Evolutionary conservation across 1,140 invertebrate species (phyloP).

Genomic region (Ceratosolen solmsi): DNA sequence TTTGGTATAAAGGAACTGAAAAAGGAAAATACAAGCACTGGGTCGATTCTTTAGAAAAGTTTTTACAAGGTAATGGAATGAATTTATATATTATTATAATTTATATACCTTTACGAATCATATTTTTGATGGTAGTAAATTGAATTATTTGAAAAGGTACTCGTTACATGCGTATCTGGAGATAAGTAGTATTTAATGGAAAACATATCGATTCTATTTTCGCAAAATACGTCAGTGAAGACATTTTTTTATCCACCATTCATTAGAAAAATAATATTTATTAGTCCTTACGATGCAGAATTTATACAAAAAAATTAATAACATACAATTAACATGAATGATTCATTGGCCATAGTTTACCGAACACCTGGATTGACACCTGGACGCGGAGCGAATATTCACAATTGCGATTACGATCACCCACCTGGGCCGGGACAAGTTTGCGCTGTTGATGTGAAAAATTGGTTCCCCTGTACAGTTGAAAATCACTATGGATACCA

Average conservation of each 20-base stretch:
- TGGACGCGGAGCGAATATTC: slow-evolving; percentile 75
- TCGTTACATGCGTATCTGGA: too few species aligned
- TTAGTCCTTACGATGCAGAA: too few species aligned
- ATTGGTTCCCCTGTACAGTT: slow-evolving; percentile 80
- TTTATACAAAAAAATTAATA: neutral
- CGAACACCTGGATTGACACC: slow-evolving; percentile 75
- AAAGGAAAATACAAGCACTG: slow-evolving; percentile 84
- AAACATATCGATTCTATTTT: too few species aligned
- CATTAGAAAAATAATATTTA: too few species aligned
- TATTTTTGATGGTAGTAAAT: neutral
- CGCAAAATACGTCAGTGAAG: too few species aligned
- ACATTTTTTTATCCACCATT: too few species aligned
- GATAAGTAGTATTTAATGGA: too few species aligned
- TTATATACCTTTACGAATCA: neutral
- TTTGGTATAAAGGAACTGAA: slow-evolving; percentile 90
- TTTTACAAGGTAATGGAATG: slow-evolving; percentile 79
- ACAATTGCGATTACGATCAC: slow-evolving; percentile 76
- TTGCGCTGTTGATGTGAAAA: slow-evolving; percentile 78
- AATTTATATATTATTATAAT: too few species aligned
- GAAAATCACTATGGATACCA: slow-evolving; percentile 85
- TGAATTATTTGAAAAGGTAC: too few species aligned
- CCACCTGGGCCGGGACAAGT: slow-evolving; percentile 74
- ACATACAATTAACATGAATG: neutral
- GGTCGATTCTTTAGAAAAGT: slow-evolving; percentile 81
- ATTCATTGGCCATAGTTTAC: slow-evolving; percentile 70